A percentile compares a stretch with the other conserved stretches of the same genome.
Conservation (phyloP, 2,797 vertebrate species). For the Mergus octosetaceus region DNA sequence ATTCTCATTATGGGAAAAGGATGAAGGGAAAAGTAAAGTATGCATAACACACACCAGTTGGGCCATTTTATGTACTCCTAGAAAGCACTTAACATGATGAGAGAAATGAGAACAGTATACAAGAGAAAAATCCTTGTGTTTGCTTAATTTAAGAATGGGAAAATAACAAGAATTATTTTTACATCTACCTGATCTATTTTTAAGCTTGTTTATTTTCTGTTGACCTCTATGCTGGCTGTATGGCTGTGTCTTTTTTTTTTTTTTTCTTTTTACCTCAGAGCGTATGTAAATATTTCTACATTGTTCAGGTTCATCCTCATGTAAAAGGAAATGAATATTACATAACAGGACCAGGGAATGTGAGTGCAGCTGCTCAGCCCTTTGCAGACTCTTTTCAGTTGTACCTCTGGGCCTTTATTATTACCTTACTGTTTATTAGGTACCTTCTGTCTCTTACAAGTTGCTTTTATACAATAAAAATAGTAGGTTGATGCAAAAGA, state of each 20-base stretch:
- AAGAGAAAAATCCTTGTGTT: neutral
- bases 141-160: neutral
- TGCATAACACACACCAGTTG: neutral
- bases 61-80: neutral
- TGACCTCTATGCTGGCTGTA: neutral
- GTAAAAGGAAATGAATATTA: neutral
- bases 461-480: neutral
- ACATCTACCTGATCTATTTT: neutral
- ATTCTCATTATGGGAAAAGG: neutral
- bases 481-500: neutral
- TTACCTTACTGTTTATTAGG: neutral
- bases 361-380: neutral
- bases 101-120: neutral
- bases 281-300: neutral
- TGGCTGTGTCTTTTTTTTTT: neutral
- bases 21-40: neutral
- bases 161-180: neutral
- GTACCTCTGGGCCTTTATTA: neutral
- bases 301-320: neutral
- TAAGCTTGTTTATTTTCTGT: neutral
- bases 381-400: neutral
- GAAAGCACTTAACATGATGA: neutral
- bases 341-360: neutral
- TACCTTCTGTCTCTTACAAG: neutral
- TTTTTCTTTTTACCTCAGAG: too few relatives aligned